These are phyloP conservation scores for Neocrepidodera transversa DNA, from an alignment of 2,888 invertebrate species.

Conservation along the genomic window DNA sequence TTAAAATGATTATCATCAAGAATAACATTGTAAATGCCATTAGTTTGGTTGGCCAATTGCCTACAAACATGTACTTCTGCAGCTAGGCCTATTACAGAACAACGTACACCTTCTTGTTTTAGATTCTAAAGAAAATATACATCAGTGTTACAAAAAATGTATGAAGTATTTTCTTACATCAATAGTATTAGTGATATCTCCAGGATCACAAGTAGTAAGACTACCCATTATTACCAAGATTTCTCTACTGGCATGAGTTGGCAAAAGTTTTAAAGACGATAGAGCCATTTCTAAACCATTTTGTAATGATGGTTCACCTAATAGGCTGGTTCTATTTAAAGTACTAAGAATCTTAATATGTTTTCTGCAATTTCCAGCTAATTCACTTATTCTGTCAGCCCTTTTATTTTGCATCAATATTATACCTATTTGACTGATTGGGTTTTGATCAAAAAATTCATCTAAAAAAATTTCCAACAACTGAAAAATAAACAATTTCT, in stretches of 20 bases:
- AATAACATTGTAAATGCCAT: slow-evolving; percentile 87
- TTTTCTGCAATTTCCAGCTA: slow-evolving; percentile 86
- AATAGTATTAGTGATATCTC: slow-evolving; percentile 86
- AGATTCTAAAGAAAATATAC: slow-evolving; percentile 63
- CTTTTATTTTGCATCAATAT: slow-evolving; percentile 91
- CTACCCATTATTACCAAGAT: slow-evolving; percentile 91
- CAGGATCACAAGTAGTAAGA: slow-evolving; percentile 96
- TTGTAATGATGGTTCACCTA: slow-evolving; percentile 95
- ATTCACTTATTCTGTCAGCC: slow-evolving; percentile 89
- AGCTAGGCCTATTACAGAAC: slow-evolving; percentile 93
- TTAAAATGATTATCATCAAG: slow-evolving; percentile 81
- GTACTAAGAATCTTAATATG: slow-evolving; percentile 75
- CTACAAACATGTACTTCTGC: slow-evolving; percentile 95
- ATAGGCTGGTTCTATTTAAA: slow-evolving; percentile 71
- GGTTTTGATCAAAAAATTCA: slow-evolving; percentile 98
- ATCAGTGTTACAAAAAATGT: not conserved
- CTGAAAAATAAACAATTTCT: slow-evolving; percentile 65
- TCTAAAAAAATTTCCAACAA: slow-evolving; percentile 91
- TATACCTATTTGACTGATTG: slow-evolving; percentile 95
- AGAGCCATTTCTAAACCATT: slow-evolving; percentile 91
- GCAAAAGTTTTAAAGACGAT: slow-evolving; percentile 84
- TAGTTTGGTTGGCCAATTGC: slow-evolving; percentile 83
- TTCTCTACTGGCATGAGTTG: slow-evolving; percentile 94
- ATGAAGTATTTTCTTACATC: slow-evolving; percentile 62
- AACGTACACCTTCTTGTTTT: slow-evolving; percentile 83